phyloP scores from a whole-genome alignment of 2,888 invertebrate genomes.

The Papilio gigon region DNA sequence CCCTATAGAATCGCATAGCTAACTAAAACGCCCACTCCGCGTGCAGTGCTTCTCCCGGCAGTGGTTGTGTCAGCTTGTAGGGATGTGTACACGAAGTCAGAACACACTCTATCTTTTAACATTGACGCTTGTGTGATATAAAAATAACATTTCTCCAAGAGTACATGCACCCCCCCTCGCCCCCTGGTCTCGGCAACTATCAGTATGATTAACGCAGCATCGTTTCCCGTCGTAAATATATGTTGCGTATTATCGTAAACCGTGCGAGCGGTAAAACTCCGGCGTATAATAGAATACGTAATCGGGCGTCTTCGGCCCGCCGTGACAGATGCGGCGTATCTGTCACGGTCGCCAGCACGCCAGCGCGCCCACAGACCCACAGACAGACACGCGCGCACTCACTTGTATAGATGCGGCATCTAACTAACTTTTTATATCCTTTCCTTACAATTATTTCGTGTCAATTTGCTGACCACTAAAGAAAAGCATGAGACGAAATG shows the following conservation, averaged over 20 bases:
- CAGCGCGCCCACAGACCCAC: too few species aligned
- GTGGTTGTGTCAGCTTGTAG: too few species aligned
- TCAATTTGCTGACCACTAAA: too few species aligned
- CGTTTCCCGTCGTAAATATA: constrained; percentile 39
- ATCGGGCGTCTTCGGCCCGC: constrained; percentile 44
- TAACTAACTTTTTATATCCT: not conserved
- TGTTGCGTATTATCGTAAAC: constrained; percentile 38
- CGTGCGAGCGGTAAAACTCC: constrained; percentile 41
- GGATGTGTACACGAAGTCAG: too few species aligned
- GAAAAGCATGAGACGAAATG: too few species aligned
- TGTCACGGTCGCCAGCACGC: constrained; percentile 53
- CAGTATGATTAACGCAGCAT: constrained; percentile 38
- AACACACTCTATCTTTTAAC: too few species aligned
- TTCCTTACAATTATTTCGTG: too few species aligned
- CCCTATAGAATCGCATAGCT: too few species aligned
- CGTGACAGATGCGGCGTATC: constrained; percentile 58
- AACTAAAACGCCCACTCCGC: too few species aligned
- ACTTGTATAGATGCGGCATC: constrained; percentile 41
- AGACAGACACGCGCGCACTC: not conserved
- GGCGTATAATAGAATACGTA: constrained; percentile 45
- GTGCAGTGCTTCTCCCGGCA: too few species aligned
- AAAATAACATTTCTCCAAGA: not conserved
- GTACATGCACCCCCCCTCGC: not conserved
- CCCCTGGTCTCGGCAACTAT: constrained; percentile 8
- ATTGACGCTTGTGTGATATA: not conserved